phyloP scores from a whole-genome alignment of 1,140 invertebrate species.

The Bombus superbus region DNA sequence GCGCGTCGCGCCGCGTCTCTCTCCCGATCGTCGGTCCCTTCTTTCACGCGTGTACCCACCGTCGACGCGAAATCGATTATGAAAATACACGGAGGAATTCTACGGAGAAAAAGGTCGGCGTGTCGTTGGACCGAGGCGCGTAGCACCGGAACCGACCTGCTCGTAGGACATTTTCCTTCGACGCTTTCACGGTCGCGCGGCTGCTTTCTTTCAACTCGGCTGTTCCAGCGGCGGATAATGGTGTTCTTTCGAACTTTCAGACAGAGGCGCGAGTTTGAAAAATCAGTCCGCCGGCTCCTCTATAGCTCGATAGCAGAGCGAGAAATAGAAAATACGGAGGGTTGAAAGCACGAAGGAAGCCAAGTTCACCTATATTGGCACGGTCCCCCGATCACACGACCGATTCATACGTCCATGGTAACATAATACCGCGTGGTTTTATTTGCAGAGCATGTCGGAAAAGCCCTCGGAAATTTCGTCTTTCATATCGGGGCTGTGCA shows the following conservation, averaged over 20 bases:
- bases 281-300: background rate
- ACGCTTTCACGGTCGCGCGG: background rate
- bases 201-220: background rate
- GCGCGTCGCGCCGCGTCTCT: background rate
- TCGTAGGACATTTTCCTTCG: slow-evolving; percentile 18
- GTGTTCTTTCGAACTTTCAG: background rate
- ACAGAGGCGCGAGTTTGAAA: background rate
- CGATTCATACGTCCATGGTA: slow-evolving; percentile 64
- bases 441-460: slow-evolving; percentile 65
- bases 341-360: too few relatives aligned
- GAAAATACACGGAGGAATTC: slow-evolving; percentile 48
- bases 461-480: slow-evolving; percentile 62
- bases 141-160: background rate
- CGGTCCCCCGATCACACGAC: slow-evolving; percentile 16
- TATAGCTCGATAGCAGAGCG: background rate
- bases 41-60: too few relatives aligned
- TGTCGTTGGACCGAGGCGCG: background rate
- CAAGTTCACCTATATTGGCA: slow-evolving; percentile 34
- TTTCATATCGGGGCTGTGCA: slow-evolving; percentile 39
- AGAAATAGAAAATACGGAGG: background rate
- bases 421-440: slow-evolving; percentile 59
- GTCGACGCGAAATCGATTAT: slow-evolving; percentile 58
- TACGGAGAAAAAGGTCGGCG: background rate
- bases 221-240: background rate
- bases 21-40: slow-evolving; percentile 10